Percentiles rank a stretch among this genome's conserved stretches.
Evolutionary conservation across 2,888 invertebrate species (phyloP).

Genomic region (Linyphia triangularis): DNA sequence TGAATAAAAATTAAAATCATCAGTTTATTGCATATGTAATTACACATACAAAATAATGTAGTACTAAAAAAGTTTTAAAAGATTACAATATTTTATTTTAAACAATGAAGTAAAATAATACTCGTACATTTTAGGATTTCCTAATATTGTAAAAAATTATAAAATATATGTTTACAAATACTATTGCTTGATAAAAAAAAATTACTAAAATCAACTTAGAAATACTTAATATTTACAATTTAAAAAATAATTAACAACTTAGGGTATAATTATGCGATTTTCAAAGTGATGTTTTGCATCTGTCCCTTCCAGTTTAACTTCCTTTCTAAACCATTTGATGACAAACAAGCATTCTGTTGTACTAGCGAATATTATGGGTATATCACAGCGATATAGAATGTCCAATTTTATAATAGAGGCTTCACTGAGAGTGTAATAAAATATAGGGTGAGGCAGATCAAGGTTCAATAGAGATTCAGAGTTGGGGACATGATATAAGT

Average conservation of each 20-base stretch:
- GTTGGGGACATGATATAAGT: constrained; percentile 46
- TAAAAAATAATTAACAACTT: no score
- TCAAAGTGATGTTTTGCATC: not conserved
- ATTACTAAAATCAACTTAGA: no score
- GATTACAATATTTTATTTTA: no score
- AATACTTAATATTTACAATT: constrained; percentile 6
- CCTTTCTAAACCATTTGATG: constrained; percentile 6
- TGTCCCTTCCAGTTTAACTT: not conserved
- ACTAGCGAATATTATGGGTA: constrained; percentile 36
- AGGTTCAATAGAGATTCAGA: constrained; percentile 11
- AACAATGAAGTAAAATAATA: not conserved
- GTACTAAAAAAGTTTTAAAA: no score
- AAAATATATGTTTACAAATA: no score
- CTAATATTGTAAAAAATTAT: no score
- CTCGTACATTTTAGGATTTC: no score
- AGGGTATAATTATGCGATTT: not conserved
- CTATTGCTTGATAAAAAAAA: no score
- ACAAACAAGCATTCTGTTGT: constrained; percentile 42
- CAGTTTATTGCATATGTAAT: no score
- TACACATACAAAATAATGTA: no score
- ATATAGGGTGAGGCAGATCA: constrained; percentile 18
- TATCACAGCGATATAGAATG: constrained; percentile 3
- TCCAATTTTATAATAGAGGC: constrained; percentile 58
- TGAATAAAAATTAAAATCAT: not conserved
- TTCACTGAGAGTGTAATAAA: constrained; percentile 43